Evolutionary conservation across 2,113 vertebrate genomes (phyloP).

Genomic region (Oreochromis aureus): DNA sequence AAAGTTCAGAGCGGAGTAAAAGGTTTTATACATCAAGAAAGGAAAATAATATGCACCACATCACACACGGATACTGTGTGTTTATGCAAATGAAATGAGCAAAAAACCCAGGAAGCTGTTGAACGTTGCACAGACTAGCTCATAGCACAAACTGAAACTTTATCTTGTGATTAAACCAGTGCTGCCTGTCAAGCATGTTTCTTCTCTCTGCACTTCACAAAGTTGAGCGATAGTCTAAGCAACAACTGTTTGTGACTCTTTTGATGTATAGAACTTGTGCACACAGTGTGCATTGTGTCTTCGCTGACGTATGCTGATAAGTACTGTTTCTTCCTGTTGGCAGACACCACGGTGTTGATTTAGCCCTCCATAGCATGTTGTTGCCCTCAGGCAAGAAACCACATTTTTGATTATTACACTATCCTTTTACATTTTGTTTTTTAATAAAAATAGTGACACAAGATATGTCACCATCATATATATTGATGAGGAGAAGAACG

Average conservation of each 20-base stretch:
- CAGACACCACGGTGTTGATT: neutral
- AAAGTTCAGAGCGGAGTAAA: neutral
- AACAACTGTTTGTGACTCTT: neutral
- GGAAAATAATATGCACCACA: neutral
- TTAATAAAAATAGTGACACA: neutral
- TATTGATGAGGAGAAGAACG: neutral
- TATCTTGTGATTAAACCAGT: neutral
- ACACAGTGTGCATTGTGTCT: neutral
- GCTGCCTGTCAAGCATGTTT: neutral
- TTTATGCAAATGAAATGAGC: neutral
- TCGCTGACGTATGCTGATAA: fast-evolving
- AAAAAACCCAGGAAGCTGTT: neutral
- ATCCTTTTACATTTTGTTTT: neutral
- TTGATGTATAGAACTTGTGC: neutral
- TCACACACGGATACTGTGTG: neutral
- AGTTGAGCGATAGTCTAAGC: neutral
- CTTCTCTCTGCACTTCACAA: neutral
- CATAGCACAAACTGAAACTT: neutral
- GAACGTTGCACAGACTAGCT: neutral
- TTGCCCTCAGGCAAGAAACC: neutral
- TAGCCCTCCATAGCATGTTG: neutral
- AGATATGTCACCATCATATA: neutral
- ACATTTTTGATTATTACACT: neutral
- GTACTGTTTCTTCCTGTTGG: neutral
- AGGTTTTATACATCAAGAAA: neutral